Evolutionary conservation across 2,888 invertebrate genomes (phyloP).

Genomic region (Proisotoma minuta): DNA sequence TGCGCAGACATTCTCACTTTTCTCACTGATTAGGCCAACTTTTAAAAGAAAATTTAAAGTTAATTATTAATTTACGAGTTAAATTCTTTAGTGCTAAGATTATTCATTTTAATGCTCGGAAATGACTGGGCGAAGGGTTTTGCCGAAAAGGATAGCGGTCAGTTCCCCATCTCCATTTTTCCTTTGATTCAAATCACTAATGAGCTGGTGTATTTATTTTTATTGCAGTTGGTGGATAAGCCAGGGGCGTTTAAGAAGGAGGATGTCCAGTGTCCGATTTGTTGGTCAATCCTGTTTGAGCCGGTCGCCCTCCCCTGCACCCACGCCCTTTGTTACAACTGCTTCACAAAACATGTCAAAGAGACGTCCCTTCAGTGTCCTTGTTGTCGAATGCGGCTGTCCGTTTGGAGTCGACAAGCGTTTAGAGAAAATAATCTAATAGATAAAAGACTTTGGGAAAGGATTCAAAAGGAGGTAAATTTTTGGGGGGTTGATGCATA

Average conservation of each 20-base stretch:
- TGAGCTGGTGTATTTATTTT: too few relatives aligned
- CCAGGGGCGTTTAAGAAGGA: slow-evolving; percentile 53
- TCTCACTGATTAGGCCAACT: too few relatives aligned
- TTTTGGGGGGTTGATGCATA: background rate
- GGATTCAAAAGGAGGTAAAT: slow-evolving; percentile 36
- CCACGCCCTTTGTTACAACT: slow-evolving; percentile 71
- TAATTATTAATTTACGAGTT: too few relatives aligned
- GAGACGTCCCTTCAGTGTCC: slow-evolving; percentile 76
- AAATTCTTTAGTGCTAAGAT: too few relatives aligned
- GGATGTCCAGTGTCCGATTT: slow-evolving; percentile 72
- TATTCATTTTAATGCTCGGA: too few relatives aligned
- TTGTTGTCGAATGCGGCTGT: slow-evolving; percentile 71
- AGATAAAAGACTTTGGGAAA: slow-evolving; percentile 56
- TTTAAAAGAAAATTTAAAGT: too few relatives aligned
- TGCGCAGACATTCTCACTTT: too few relatives aligned
- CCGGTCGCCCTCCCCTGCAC: slow-evolving; percentile 78
- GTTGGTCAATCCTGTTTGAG: slow-evolving; percentile 71
- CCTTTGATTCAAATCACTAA: too few relatives aligned
- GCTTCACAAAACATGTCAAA: slow-evolving; percentile 71
- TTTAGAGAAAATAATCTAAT: slow-evolving; percentile 67
- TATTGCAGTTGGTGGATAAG: slow-evolving; percentile 13
- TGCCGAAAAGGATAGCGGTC: too few relatives aligned
- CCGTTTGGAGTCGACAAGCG: slow-evolving; percentile 71
- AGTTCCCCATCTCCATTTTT: too few relatives aligned
- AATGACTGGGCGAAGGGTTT: too few relatives aligned